These are phyloP conservation scores for Embidobia sp. DNA, from an alignment of 2,888 invertebrate genomes.

Conservation along the genomic window DNA sequence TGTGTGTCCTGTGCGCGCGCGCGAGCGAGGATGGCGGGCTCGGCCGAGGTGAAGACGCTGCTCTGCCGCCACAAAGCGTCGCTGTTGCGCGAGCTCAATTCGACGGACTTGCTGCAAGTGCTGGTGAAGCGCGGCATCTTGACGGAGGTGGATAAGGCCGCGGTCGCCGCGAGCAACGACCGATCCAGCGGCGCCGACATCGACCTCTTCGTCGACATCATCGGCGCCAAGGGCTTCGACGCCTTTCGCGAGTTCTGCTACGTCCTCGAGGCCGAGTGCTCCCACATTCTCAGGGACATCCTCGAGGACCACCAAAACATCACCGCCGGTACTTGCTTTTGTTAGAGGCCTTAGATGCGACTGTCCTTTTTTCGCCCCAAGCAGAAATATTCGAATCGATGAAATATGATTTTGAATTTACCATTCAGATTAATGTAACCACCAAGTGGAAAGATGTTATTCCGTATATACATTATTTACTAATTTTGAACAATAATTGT, in stretches of 20 bases:
- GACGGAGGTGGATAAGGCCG: constrained; percentile 85
- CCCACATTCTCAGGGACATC: constrained; percentile 74
- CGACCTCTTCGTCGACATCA: constrained; percentile 75
- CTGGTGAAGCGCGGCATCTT: constrained; percentile 86
- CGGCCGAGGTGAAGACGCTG: constrained; percentile 84
- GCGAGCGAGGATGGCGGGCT: constrained; percentile 83
- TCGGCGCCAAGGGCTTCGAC: constrained; percentile 75
- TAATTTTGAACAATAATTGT: no score
- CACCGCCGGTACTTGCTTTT: constrained; percentile 69
- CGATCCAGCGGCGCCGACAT: constrained; percentile 72
- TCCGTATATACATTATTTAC: no score
- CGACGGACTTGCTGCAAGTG: constrained; percentile 85
- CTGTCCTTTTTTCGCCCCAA: no score
- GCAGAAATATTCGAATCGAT: no score
- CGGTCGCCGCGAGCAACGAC: constrained; percentile 71
- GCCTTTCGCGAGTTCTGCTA: constrained; percentile 77
- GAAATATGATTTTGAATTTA: no score
- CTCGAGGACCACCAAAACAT: constrained; percentile 75
- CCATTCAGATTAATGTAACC: no score
- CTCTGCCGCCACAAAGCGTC: constrained; percentile 85
- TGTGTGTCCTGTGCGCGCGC: constrained; percentile 68
- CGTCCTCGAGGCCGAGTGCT: constrained; percentile 75
- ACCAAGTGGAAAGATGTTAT: no score
- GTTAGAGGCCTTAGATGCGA: no score
- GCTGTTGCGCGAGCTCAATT: constrained; percentile 85